Base-by-base conservation (phyloP, 1,140 invertebrate species). In the Cardiocondyla obscurior region DNA sequence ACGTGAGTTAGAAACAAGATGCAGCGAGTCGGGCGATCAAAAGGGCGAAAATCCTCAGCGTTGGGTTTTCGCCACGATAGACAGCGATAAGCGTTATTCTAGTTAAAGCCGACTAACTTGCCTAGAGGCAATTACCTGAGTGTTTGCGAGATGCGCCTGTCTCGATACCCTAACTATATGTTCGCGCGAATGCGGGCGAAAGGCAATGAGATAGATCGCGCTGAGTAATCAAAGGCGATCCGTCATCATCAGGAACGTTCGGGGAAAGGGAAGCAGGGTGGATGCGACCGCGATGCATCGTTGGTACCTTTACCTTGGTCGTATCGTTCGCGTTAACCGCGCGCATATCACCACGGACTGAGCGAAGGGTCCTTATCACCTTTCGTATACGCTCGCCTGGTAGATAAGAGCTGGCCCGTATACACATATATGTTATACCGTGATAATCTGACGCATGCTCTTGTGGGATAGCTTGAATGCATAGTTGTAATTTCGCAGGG, bases 211-310 rank as follows among this genome's bases (percentile, higher is more conserved):
- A 86, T 90, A 90, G 86, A 91, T 91, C 74, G 84, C 81, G 46
- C 74, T 70, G 77, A 79, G 86, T 88, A 87, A 90, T 90, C 88
- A 89, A 70, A 83, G 51, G 64, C 86, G 85, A 90, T 90, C 85
- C 90, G 79, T 90, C 89, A 90, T 91, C 88, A 86, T 91, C 88
- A 85, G 53, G 19, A 55, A 55, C 82, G 84, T 85, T 53, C 83
- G 22, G 58, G 16, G 69, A n/a, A 16, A 16, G 12, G 49, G 49
- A 8, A 10, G n/a, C n/a, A n/a, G n/a, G 51, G 44, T 51, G 44
- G 22, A 67, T 67, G 46, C 60, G 60, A 77, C 33, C 60, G 46
- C 36, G 55, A 60, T 60, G 55, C 70, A 46, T 22, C n/a, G 55
- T 39, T 12, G 19, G 42, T 36, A 76, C 16, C 30, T 64, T 51